These are phyloP conservation scores for Spodoptera litura DNA, from an alignment of 1,140 invertebrate genomes.

Conservation along the genomic window DNA sequence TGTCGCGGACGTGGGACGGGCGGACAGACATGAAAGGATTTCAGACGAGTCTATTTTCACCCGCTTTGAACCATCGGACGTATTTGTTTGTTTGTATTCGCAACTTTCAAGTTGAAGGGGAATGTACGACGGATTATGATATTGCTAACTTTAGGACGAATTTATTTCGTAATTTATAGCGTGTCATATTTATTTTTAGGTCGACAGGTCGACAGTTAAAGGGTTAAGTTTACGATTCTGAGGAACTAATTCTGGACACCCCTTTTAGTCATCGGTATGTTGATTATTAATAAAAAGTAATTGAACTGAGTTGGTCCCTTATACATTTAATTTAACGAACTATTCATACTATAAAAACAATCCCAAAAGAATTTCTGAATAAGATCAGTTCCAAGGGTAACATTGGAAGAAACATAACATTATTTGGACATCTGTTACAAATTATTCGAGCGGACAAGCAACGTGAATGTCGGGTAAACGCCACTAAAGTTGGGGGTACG, in stretches of 20 bases:
- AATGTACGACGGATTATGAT: conserved; percentile 59
- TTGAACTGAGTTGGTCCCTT: background rate
- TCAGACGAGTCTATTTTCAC: conserved; percentile 79
- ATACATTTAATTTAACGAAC: too few relatives aligned
- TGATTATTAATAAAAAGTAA: conserved; percentile 19
- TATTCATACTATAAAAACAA: background rate
- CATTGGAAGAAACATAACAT: background rate
- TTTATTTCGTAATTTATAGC: conserved; percentile 47
- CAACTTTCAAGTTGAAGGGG: conserved; percentile 71
- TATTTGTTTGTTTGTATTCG: conserved; percentile 79
- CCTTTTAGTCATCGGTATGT: conserved; percentile 1
- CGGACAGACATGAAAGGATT: conserved; percentile 77
- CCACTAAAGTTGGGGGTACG: conserved; percentile 67
- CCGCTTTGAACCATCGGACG: conserved; percentile 71
- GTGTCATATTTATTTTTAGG: conserved; percentile 8
- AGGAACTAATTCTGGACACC: conserved; percentile 6
- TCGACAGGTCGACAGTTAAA: conserved; percentile 10
- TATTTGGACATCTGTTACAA: conserved; percentile 41
- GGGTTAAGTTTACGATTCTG: conserved; percentile 15
- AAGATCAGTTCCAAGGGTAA: background rate
- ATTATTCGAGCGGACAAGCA: conserved; percentile 46
- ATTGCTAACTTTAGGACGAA: conserved; percentile 40
- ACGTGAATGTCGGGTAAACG: conserved; percentile 66
- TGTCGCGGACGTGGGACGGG: conserved; percentile 65
- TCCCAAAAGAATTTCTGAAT: background rate